Evolutionary conservation across 1,140 invertebrate genomes (phyloP).

Genomic region (Leucophenga varia): DNA sequence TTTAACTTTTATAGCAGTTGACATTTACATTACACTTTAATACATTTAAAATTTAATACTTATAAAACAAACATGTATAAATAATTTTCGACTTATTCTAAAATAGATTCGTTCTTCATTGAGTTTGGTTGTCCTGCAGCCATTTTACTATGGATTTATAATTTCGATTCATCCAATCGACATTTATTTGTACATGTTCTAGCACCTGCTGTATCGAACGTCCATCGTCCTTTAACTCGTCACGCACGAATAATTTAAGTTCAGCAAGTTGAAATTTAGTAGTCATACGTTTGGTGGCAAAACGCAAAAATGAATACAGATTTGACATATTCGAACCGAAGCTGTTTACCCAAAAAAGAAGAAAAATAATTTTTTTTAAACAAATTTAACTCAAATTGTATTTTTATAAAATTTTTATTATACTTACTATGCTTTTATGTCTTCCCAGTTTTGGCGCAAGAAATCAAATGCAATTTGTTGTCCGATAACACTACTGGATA

Average conservation of each 20-base stretch:
- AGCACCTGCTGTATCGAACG: constrained; percentile 75
- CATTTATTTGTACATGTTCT: constrained; percentile 76
- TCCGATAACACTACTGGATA: constrained; percentile 71
- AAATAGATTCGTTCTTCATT: no score
- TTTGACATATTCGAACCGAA: constrained; percentile 70
- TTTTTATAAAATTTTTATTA: neutral
- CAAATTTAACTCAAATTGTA: neutral
- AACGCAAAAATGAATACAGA: constrained; percentile 72
- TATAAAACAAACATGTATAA: no score
- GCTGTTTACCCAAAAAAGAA: constrained; percentile 58
- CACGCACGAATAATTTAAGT: constrained; percentile 68
- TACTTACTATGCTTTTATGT: constrained; percentile 72
- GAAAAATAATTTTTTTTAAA: neutral
- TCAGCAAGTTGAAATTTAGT: constrained; percentile 73
- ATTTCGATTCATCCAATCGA: constrained; percentile 78
- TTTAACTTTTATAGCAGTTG: no score
- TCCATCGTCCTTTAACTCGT: constrained; percentile 64
- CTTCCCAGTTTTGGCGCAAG: constrained; percentile 71
- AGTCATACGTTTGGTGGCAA: constrained; percentile 70
- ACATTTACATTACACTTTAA: no score
- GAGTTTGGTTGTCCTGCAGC: constrained; percentile 56
- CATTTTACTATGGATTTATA: constrained; percentile 72
- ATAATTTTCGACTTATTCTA: no score
- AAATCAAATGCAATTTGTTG: constrained; percentile 75
- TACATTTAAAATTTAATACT: no score